phyloP scores from a whole-genome alignment of 2,888 invertebrate genomes.

The Drosophila niveifrons region DNA sequence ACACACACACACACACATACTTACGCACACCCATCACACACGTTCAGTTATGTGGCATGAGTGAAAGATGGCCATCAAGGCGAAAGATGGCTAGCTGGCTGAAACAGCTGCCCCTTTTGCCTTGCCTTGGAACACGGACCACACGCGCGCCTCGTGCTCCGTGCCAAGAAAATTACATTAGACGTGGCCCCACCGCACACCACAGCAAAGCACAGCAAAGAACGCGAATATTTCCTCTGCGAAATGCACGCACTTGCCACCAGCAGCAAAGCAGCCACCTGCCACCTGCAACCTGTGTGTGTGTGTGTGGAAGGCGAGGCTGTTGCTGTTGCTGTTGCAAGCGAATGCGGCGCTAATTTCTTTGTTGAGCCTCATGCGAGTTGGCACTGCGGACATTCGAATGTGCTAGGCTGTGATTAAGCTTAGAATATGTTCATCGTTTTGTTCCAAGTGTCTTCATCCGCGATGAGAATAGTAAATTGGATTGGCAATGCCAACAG shows the following conservation, averaged over 20 bases:
- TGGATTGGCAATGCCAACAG: conserved; percentile 27
- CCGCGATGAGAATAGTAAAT: conserved; percentile 25
- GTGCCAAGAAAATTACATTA: conserved; percentile 79
- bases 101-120: conserved; percentile 23
- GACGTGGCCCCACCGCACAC: conserved; percentile 47
- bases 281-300: conserved; percentile 30
- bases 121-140: conserved; percentile 33
- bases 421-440: conserved; percentile 79
- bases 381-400: conserved; percentile 75
- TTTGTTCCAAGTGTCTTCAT: conserved; percentile 73
- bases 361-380: conserved; percentile 79
- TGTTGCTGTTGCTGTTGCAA: conserved; percentile 3
- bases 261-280: conserved; percentile 9
- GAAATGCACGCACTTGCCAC: conserved; percentile 29
- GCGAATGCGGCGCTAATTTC: conserved; percentile 73
- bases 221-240: conserved; percentile 28
- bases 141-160: conserved; percentile 61
- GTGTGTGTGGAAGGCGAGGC: conserved; percentile 10
- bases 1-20: conserved; percentile 27
- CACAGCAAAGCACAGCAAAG: conserved; percentile 8
- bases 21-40: conserved; percentile 29
- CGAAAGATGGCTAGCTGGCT: conserved; percentile 1
- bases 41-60: conserved; percentile 1
- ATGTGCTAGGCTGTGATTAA: conserved; percentile 78
- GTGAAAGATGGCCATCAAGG: conserved; percentile 14